Evolutionary conservation across 1,140 invertebrate species (phyloP).

Genomic region (Neodiprion fabricii): DNA sequence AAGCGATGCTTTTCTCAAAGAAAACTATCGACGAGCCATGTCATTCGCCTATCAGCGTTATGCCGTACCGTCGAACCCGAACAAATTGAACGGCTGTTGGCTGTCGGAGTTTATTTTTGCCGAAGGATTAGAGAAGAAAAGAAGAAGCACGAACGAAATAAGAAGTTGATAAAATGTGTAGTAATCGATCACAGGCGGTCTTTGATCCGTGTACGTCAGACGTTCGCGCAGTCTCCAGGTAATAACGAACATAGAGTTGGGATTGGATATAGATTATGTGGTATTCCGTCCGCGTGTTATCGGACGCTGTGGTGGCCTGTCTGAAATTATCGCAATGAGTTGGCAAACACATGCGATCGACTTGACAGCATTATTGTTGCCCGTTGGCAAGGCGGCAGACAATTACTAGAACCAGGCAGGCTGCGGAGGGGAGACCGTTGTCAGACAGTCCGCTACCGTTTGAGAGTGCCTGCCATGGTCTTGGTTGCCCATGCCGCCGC

Average conservation of each 20-base stretch:
- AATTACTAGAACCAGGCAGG: neutral
- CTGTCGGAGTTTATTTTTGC: no score
- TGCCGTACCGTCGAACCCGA: no score
- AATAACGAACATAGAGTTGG: neutral
- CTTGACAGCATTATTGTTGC: slow-evolving; percentile 7
- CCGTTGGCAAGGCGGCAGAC: neutral
- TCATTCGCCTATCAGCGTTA: no score
- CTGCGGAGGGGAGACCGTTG: neutral
- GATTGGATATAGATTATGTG: neutral
- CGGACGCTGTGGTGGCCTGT: neutral
- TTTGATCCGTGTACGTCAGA: no score
- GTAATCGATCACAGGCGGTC: no score
- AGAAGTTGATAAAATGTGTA: no score
- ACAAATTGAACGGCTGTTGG: no score
- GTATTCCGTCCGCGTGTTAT: neutral
- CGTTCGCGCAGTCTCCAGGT: neutral
- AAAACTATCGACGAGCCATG: no score
- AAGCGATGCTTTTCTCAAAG: no score
- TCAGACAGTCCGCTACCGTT: neutral
- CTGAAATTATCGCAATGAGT: neutral
- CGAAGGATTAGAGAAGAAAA: no score
- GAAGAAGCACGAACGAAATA: no score
- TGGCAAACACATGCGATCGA: slow-evolving; percentile 4
- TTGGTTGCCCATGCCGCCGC: neutral
- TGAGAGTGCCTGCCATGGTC: neutral